phyloP scores from a whole-genome alignment of 2,797 vertebrate genomes.

The Gymnothorax javanicus region DNA sequence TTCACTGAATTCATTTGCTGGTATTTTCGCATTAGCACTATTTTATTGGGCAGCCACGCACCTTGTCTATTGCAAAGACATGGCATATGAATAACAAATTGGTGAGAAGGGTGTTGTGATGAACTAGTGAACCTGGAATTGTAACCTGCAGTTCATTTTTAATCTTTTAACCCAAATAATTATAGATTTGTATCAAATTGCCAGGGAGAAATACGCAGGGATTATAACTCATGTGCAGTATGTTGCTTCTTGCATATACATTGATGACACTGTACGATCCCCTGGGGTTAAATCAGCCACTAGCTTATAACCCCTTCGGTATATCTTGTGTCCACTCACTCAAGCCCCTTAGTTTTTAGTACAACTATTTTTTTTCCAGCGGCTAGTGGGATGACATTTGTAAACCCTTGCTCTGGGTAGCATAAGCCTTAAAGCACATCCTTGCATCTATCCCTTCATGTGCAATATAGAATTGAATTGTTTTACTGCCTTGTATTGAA shows the following conservation, averaged over 20 bases:
- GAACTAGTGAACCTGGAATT: neutral
- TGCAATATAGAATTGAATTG: neutral
- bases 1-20: neutral
- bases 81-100: neutral
- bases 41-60: neutral
- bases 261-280: neutral
- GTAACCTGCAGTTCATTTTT: neutral
- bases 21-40: neutral
- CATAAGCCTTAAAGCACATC: neutral
- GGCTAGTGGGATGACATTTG: neutral
- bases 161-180: neutral
- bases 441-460: neutral
- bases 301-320: neutral
- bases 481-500: neutral
- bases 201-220: neutral
- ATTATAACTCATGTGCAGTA: neutral
- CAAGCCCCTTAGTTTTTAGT: neutral
- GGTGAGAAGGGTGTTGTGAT: neutral
- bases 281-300: neutral
- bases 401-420: neutral
- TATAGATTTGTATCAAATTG: neutral
- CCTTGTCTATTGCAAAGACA: neutral
- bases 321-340: neutral
- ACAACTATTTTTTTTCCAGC: neutral
- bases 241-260: neutral